phyloP scores from a whole-genome alignment of 2,113 vertebrate genomes.

The Herpetotheres cachinnans region DNA sequence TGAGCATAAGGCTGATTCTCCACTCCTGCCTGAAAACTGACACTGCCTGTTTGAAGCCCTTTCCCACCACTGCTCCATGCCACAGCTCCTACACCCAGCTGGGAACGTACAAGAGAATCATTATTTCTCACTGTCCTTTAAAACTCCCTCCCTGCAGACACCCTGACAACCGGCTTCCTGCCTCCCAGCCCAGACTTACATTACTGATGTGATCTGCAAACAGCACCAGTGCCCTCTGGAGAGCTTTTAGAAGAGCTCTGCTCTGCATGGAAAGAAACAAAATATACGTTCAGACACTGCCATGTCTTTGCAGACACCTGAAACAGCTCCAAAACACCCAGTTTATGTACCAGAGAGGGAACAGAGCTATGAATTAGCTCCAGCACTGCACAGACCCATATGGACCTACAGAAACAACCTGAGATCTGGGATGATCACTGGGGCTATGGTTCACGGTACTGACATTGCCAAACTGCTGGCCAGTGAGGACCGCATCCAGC shows the following conservation, averaged over 20 bases:
- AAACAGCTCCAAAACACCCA: background rate
- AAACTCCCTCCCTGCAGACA: background rate
- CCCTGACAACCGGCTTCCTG: rapidly evolving
- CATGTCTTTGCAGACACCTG: background rate
- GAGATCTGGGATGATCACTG: background rate
- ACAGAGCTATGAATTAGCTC: background rate
- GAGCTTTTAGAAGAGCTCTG: background rate
- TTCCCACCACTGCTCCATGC: background rate
- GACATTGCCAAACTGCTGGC: background rate
- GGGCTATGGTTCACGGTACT: background rate
- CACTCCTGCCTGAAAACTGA: background rate
- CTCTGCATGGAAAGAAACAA: background rate
- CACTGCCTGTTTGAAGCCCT: background rate
- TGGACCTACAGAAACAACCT: background rate
- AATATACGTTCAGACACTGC: background rate
- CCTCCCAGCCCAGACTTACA: background rate
- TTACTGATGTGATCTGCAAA: background rate
- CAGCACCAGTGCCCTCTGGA: background rate
- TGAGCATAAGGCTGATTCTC: background rate
- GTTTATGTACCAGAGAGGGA: background rate
- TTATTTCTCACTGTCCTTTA: background rate
- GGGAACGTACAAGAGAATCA: background rate
- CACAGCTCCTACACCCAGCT: background rate
- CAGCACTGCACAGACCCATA: background rate
- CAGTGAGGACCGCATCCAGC: background rate